Percentiles rank a stretch among this genome's conserved stretches.
Evolutionary conservation across 2,797 vertebrate genomes (phyloP).

Genomic region (Anguilla megastoma): DNA sequence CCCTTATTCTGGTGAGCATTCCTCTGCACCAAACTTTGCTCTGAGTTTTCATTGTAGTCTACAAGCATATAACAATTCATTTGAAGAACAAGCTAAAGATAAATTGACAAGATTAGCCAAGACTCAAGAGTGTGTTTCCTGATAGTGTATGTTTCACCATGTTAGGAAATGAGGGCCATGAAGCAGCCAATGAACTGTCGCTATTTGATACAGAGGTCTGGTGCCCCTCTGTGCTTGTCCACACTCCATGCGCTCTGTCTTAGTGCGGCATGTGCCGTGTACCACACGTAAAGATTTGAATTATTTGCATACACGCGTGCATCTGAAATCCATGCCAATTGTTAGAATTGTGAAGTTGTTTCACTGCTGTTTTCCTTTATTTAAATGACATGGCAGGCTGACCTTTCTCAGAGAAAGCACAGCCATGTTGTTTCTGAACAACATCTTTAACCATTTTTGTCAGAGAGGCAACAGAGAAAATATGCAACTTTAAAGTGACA

Average conservation of each 20-base stretch:
- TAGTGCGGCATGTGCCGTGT: neutral
- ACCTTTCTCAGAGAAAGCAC: neutral
- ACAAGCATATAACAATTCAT: neutral
- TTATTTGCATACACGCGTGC: neutral
- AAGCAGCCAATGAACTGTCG: neutral
- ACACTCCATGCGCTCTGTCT: slow-evolving; percentile 1
- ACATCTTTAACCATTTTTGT: slow-evolving; percentile 6
- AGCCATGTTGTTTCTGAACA: neutral
- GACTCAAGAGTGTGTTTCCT: slow-evolving; percentile 16
- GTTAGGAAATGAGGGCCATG: slow-evolving; percentile 20
- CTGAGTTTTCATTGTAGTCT: neutral
- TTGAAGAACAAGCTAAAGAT: neutral
- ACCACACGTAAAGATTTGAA: neutral
- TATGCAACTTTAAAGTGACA: slow-evolving; percentile 15
- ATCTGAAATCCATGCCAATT: neutral
- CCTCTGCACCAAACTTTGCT: neutral
- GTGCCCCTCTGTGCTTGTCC: neutral
- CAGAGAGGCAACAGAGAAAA: neutral
- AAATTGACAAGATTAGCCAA: slow-evolving; percentile 13
- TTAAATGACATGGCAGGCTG: slow-evolving; percentile 4
- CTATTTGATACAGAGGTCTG: neutral
- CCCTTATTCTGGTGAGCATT: neutral
- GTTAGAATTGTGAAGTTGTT: neutral
- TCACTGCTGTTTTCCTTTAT: neutral
- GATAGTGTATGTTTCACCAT: slow-evolving; percentile 5